A percentile compares a stretch with the other conserved stretches of the same genome.
phyloP scores from a whole-genome alignment of 2,888 invertebrate species.

The Eupithecia vulgata region DNA sequence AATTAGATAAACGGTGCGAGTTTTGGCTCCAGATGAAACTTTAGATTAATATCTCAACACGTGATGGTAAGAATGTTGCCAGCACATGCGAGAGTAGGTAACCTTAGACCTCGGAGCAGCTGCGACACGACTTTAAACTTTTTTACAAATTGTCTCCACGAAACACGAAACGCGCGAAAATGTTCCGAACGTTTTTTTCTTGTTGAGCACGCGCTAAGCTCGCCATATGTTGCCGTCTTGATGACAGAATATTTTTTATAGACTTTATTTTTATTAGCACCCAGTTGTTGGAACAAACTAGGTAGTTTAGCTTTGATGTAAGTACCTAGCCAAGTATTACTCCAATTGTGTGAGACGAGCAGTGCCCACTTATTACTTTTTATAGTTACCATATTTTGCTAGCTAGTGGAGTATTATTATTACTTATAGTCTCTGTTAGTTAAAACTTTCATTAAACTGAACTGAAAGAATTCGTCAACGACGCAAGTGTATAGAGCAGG shows the following conservation, averaged over 20 bases:
- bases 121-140: conserved; percentile 60
- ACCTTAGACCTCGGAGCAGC: conserved; percentile 75
- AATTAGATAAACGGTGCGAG: conserved; percentile 35
- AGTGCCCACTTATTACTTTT: background rate
- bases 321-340: background rate
- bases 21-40: conserved; percentile 26
- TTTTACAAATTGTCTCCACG: conserved; percentile 68
- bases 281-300: conserved; percentile 5
- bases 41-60: conserved; percentile 28
- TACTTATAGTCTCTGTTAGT: background rate
- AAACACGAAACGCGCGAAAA: conserved; percentile 77
- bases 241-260: conserved; percentile 54
- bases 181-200: conserved; percentile 59
- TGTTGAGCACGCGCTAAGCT: conserved; percentile 74
- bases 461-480: background rate
- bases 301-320: background rate
- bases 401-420: too few relatives aligned
- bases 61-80: conserved; percentile 31
- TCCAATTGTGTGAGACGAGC: background rate
- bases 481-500: background rate
- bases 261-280: conserved; percentile 44
- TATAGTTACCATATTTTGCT: background rate
- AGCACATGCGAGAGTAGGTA: conserved; percentile 67
- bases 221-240: conserved; percentile 71
- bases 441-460: background rate